Conservation (phyloP, 2,888 invertebrate genomes). For the Morpho deidamia region DNA sequence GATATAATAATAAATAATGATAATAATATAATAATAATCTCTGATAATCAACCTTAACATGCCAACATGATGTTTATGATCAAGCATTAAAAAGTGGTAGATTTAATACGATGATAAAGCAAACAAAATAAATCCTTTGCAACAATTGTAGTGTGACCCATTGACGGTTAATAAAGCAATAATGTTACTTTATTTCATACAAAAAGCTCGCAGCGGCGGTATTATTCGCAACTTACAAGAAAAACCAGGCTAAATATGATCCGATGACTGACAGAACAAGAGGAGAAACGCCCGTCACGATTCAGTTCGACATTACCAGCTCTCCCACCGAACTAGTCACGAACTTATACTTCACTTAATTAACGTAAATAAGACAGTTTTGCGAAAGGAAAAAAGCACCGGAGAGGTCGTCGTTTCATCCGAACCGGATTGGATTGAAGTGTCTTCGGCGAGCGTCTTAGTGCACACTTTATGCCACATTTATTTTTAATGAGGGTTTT, state of each 20-base stretch:
- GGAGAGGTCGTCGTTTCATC: slow-evolving; percentile 51
- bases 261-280: slow-evolving; percentile 34
- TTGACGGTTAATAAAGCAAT: neutral
- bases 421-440: slow-evolving; percentile 61
- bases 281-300: slow-evolving; percentile 46
- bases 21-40: too few relatives aligned
- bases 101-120: too few relatives aligned
- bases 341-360: slow-evolving; percentile 78
- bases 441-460: slow-evolving; percentile 40
- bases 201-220: neutral
- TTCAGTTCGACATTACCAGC: slow-evolving; percentile 27
- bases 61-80: too few relatives aligned
- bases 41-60: too few relatives aligned
- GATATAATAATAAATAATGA: too few relatives aligned
- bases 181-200: slow-evolving; percentile 1
- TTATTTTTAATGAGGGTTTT: slow-evolving; percentile 57
- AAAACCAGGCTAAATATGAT: slow-evolving; percentile 22
- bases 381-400: slow-evolving; percentile 58
- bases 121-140: too few relatives aligned
- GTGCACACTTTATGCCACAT: slow-evolving; percentile 58
- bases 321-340: slow-evolving; percentile 72
- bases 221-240: slow-evolving; percentile 12
- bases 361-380: slow-evolving; percentile 76
- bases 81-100: too few relatives aligned
- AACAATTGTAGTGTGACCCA: too few relatives aligned